Evolutionary conservation across 2,888 invertebrate genomes (phyloP).

Genomic region (Andrena fulva): DNA sequence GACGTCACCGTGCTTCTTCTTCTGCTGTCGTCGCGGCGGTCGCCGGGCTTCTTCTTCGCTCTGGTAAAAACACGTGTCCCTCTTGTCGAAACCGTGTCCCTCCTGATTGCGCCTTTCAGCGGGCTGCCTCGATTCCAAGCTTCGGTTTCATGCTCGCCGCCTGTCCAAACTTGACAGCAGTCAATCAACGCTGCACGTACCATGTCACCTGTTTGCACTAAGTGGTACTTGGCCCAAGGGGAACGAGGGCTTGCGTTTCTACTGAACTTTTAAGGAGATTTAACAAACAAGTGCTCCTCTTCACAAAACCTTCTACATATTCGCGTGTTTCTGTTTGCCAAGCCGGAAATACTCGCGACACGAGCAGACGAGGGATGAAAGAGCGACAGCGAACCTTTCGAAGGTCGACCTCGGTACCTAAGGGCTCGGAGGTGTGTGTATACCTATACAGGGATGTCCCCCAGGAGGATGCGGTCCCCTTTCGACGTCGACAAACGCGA

Average conservation of each 20-base stretch:
- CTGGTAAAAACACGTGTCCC: conserved; percentile 42
- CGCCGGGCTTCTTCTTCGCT: conserved; percentile 13
- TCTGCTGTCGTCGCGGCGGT: conserved; percentile 40
- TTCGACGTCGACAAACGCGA: conserved; percentile 75
- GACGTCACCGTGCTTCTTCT: conserved; percentile 35
- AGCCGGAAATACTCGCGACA: neutral
- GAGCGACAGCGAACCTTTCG: conserved; percentile 46
- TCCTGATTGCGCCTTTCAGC: conserved; percentile 35
- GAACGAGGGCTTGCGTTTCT: too few species aligned
- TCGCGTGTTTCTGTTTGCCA: neutral
- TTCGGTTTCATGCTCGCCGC: neutral
- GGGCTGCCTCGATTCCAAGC: neutral
- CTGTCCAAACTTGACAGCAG: conserved; percentile 22
- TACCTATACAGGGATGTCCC: conserved; percentile 60
- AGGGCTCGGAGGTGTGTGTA: conserved; percentile 46
- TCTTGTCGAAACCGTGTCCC: neutral
- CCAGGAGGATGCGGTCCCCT: conserved; percentile 65
- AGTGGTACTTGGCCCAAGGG: neutral
- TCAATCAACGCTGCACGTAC: conserved; percentile 32
- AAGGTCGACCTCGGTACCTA: conserved; percentile 60
- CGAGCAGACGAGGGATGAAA: conserved; percentile 33
- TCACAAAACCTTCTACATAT: neutral
- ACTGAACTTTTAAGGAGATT: too few species aligned
- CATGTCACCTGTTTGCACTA: neutral
- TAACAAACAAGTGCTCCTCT: too few species aligned